Evolutionary conservation across 2,888 invertebrate genomes (phyloP), one percentile per base, ranked within the genome.

Genomic region (Plebejus anna): DNA sequence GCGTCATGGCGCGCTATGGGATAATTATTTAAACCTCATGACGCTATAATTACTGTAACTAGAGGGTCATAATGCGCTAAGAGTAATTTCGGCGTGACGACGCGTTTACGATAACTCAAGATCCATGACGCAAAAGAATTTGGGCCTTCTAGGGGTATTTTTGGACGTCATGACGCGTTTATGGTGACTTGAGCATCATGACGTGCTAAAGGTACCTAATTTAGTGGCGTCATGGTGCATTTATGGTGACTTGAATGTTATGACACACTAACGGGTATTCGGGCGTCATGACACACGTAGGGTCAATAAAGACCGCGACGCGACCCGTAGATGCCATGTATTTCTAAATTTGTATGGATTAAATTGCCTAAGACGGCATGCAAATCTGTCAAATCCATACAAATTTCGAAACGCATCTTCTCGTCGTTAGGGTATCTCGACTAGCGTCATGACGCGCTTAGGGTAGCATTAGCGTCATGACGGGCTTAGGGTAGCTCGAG

Each of bases 121-220:
- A 42, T 7, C 7, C 1, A 42, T 7, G 42, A 42, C 7, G 42
- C 42, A 1, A 42, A 7, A 42, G 42, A 7, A 42, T 42, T 7
- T 7, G 42, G 42, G 42, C 42, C 7, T 7, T 42, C 42, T 42
- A 79, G 84, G 11, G 84, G 84, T 80, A 77, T 76, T 89, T 83
- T 93, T 42, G 42, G 96, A 85, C 95, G 94, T 92, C 95, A 97
- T 95, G 76, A 97, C 94, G 47, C 22, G 36, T 79, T 81, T 80
- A 84, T 9, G 84, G 84, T 80, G 89, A 77, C 76, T 89, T 83
- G 93, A 96, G 85, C 95, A 94, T 92, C 95, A 97, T 95, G 76
- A 59, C 13, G 4, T 4, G 4, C 2, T 59, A 22, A 59, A 5
- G 59, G 36, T 38, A 38, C 5, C 5, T 4, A 5, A 22, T 22